A percentile compares a stretch with the other conserved stretches of the same genome.
Conservation (phyloP, 64 coral and sea anemone species). For the Hydrozoanthus tunicans region DNA sequence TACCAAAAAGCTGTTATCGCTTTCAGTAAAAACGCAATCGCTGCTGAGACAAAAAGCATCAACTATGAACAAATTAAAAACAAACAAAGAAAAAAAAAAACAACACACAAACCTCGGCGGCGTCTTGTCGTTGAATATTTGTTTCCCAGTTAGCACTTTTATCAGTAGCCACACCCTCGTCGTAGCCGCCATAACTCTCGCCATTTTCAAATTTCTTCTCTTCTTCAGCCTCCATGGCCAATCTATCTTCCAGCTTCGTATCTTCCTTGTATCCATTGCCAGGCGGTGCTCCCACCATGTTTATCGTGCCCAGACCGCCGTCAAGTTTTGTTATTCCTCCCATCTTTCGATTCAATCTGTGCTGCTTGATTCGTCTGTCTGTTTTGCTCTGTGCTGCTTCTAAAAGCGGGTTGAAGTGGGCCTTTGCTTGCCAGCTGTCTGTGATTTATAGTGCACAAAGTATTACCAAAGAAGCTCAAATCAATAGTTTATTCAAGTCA, state of each 20-base stretch:
- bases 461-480: not conserved
- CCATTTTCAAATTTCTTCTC: slow-evolving; percentile 91
- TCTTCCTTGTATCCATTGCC: slow-evolving; percentile 78
- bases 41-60: no score
- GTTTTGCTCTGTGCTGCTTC: slow-evolving; percentile 9
- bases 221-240: slow-evolving; percentile 89
- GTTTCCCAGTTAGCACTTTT: slow-evolving; percentile 90
- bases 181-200: slow-evolving; percentile 64
- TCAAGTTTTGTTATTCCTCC: slow-evolving; percentile 56
- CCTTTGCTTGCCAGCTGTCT: slow-evolving; percentile 53
- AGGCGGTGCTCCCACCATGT: slow-evolving; percentile 31
- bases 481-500: not conserved
- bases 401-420: slow-evolving; percentile 38
- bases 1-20: no score
- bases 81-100: not conserved
- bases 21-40: no score
- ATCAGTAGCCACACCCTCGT: slow-evolving; percentile 57
- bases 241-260: slow-evolving; percentile 69
- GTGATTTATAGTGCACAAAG: not conserved
- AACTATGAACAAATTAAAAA: not conserved
- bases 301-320: slow-evolving; percentile 36
- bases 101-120: slow-evolving; percentile 61
- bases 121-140: slow-evolving; percentile 92
- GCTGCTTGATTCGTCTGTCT: slow-evolving; percentile 63
- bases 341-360: slow-evolving; percentile 78